phyloP scores from a whole-genome alignment of 2,888 invertebrate genomes.

The Drosophila subsilvestris region DNA sequence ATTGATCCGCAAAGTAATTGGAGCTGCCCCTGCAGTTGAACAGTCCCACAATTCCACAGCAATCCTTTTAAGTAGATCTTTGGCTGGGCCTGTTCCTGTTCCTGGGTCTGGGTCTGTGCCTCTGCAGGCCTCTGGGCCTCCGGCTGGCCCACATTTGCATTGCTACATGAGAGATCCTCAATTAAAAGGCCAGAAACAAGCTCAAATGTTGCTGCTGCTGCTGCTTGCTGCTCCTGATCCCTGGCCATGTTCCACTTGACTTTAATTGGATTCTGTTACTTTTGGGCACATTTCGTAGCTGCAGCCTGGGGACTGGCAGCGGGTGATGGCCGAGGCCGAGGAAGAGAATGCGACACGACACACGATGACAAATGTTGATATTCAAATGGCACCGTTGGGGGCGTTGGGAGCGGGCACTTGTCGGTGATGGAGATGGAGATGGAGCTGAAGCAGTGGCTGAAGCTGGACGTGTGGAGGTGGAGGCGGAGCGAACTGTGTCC shows the following conservation, averaged over 20 bases:
- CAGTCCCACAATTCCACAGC: constrained; percentile 2
- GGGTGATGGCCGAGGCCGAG: constrained; percentile 12
- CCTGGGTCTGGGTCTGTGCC: constrained; percentile 1
- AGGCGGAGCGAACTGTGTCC: constrained; percentile 10
- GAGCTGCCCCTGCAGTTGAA: constrained; percentile 24
- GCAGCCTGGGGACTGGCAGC: constrained; percentile 29
- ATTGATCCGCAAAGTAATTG: constrained; percentile 69
- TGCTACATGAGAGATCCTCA: constrained; percentile 63
- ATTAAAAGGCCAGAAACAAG: constrained; percentile 62
- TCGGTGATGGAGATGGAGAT: not conserved
- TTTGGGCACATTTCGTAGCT: constrained; percentile 69
- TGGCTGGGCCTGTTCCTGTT: constrained; percentile 1
- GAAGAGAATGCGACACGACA: constrained; percentile 75
- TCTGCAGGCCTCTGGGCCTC: constrained; percentile 12
- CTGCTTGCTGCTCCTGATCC: constrained; percentile 41
- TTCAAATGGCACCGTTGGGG: constrained; percentile 74
- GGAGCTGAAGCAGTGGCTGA: not conserved
- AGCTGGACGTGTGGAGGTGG: constrained; percentile 5
- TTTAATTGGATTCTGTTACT: constrained; percentile 77
- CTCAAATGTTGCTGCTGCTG: constrained; percentile 22
- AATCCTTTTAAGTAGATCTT: constrained; percentile 58
- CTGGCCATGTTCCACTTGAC: constrained; percentile 68
- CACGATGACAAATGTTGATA: constrained; percentile 80
- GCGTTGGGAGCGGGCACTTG: constrained; percentile 46
- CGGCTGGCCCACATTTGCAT: constrained; percentile 68